These are phyloP conservation scores for Cyprichromis sp. DNA, from an alignment of 2,113 vertebrate genomes.

Conservation along the genomic window DNA sequence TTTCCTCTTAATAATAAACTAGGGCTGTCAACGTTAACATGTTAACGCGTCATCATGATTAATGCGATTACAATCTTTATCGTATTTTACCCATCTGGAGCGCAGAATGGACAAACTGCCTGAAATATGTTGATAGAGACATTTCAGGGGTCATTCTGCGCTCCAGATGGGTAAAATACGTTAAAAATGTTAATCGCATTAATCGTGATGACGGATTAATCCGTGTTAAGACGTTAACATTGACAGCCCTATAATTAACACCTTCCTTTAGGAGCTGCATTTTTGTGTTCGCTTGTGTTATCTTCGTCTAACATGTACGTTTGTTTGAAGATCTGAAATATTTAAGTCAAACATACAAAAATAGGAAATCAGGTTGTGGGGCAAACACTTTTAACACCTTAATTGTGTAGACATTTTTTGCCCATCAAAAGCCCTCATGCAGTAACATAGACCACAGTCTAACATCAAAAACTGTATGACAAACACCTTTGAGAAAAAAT, in stretches of 20 bases:
- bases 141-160: background rate
- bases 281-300: background rate
- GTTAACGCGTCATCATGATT: rapidly evolving
- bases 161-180: background rate
- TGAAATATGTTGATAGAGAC: background rate
- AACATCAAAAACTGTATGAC: background rate
- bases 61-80: background rate
- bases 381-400: background rate
- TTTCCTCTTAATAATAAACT: background rate
- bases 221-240: background rate
- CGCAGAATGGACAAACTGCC: background rate
- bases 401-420: background rate
- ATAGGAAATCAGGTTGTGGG: background rate
- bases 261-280: background rate
- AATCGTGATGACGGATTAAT: background rate
- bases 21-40: background rate
- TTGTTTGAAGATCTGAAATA: background rate
- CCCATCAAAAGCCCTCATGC: background rate
- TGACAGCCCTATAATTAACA: background rate
- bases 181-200: background rate
- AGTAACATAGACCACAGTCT: background rate
- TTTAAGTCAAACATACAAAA: background rate
- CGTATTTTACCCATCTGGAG: background rate
- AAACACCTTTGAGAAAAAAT: background rate
- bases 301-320: background rate